A percentile compares a stretch with the other conserved stretches of the same genome.
Evolutionary conservation across 1,140 invertebrate genomes (phyloP).

Genomic region (Cyrtorhinus lividipennis): DNA sequence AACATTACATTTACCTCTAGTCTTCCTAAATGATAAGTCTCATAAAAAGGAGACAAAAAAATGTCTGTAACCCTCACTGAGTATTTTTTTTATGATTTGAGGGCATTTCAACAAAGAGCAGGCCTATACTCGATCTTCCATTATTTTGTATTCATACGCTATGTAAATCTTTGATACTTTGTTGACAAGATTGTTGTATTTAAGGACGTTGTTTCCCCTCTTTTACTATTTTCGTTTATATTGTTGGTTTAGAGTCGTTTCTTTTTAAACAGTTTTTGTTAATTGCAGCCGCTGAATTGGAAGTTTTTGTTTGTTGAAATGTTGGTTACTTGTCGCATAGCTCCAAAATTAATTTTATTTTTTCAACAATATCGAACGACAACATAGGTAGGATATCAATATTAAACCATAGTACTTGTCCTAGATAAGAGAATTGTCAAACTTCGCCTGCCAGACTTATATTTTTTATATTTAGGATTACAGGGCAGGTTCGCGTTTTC

Average conservation of each 20-base stretch:
- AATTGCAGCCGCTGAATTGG: neutral
- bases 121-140: slow-evolving; percentile 22
- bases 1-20: slow-evolving; percentile 17
- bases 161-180: slow-evolving; percentile 7
- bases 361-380: neutral
- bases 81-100: slow-evolving; percentile 11
- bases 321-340: neutral
- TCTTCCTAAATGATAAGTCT: slow-evolving; percentile 18
- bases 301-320: neutral
- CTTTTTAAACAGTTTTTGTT: neutral
- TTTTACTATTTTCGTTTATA: neutral
- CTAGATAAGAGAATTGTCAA: neutral
- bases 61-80: slow-evolving; percentile 1
- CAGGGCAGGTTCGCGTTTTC: neutral
- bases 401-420: neutral
- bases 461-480: slow-evolving; percentile 15
- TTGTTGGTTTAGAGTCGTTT: slow-evolving; percentile 10
- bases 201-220: slow-evolving; percentile 11
- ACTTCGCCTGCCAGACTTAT: slow-evolving; percentile 13
- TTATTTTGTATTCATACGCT: slow-evolving; percentile 7
- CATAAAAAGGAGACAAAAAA: neutral
- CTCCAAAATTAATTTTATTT: neutral
- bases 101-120: slow-evolving; percentile 17
- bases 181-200: slow-evolving; percentile 11
- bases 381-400: neutral